Evolutionary conservation across 1,140 invertebrate species (phyloP).

Genomic region (Theocolax elegans): DNA sequence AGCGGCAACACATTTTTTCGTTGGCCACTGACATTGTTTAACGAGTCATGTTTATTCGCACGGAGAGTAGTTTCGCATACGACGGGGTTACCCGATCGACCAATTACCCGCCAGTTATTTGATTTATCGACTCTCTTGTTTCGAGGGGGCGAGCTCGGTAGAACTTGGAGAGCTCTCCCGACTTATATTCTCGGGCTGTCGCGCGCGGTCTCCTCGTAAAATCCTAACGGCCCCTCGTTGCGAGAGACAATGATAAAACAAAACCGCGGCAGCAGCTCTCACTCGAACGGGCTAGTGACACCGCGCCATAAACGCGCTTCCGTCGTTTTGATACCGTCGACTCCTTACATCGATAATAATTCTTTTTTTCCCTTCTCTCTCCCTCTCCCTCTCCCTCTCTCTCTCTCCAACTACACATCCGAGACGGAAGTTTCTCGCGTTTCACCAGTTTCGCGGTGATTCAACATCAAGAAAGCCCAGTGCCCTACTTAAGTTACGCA

Average conservation of each 20-base stretch:
- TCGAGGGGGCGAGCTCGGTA: conserved; percentile 2
- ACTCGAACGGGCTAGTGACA: background rate
- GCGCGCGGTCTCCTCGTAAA: conserved; percentile 33
- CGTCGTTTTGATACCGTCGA: conserved; percentile 1
- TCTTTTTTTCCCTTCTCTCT: conserved; percentile 2
- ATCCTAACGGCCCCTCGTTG: conserved; percentile 20
- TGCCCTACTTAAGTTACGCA: conserved; percentile 30
- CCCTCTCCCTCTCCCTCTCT: no score
- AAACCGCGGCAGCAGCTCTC: background rate
- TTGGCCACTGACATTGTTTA: conserved; percentile 22
- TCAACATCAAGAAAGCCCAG: background rate
- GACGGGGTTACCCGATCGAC: conserved; percentile 29
- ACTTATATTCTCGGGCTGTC: conserved; percentile 1
- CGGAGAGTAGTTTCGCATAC: background rate
- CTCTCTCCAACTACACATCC: background rate
- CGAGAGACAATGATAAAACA: conserved; percentile 35
- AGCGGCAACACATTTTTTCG: background rate
- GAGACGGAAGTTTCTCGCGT: conserved; percentile 25
- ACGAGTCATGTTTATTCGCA: conserved; percentile 33
- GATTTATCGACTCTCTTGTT: conserved; percentile 39
- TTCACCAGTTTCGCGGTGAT: conserved; percentile 12
- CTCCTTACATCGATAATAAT: conserved; percentile 8
- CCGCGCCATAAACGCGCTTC: no score
- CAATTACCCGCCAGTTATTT: conserved; percentile 40
- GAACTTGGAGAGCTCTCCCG: no score